These are phyloP conservation scores for Enteromius paludinosus DNA, from an alignment of 2,797 vertebrate genomes.

Conservation along the genomic window DNA sequence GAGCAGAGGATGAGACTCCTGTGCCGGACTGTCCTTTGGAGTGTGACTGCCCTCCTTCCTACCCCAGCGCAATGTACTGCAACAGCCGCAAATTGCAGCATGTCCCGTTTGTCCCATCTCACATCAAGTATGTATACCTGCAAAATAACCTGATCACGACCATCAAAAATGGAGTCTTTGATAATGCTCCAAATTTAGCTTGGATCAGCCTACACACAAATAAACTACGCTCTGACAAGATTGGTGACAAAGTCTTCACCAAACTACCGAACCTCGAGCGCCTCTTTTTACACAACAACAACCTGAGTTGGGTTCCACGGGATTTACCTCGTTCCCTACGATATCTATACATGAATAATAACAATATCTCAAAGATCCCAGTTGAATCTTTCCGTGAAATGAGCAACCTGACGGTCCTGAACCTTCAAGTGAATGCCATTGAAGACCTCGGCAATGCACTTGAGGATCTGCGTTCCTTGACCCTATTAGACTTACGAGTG, in stretches of 20 bases:
- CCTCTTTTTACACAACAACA: constrained; percentile 89
- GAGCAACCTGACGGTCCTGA: constrained; percentile 81
- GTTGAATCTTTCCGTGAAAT: constrained; percentile 82
- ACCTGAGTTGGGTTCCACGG: constrained; percentile 84
- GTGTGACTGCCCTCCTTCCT: constrained; percentile 88
- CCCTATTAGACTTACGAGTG: constrained; percentile 87
- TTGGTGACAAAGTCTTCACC: constrained; percentile 86
- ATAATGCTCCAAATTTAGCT: constrained; percentile 89
- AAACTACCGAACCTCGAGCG: constrained; percentile 87
- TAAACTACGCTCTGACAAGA: constrained; percentile 86
- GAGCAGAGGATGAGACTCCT: constrained; percentile 58
- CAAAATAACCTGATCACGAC: constrained; percentile 89
- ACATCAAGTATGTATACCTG: constrained; percentile 94
- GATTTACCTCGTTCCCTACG: constrained; percentile 87
- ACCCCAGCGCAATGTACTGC: constrained; percentile 93
- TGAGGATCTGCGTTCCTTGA: constrained; percentile 86
- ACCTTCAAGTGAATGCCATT: constrained; percentile 86
- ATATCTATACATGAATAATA: constrained; percentile 86
- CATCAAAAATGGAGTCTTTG: constrained; percentile 88
- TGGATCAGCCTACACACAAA: constrained; percentile 93
- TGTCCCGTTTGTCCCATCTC: constrained; percentile 88
- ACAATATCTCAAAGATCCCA: constrained; percentile 85
- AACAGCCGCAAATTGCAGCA: constrained; percentile 89
- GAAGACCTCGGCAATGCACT: constrained; percentile 83
- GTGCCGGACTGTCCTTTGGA: constrained; percentile 88